phyloP scores from a whole-genome alignment of 2,797 vertebrate genomes.

The Sebastes steindachneri region DNA sequence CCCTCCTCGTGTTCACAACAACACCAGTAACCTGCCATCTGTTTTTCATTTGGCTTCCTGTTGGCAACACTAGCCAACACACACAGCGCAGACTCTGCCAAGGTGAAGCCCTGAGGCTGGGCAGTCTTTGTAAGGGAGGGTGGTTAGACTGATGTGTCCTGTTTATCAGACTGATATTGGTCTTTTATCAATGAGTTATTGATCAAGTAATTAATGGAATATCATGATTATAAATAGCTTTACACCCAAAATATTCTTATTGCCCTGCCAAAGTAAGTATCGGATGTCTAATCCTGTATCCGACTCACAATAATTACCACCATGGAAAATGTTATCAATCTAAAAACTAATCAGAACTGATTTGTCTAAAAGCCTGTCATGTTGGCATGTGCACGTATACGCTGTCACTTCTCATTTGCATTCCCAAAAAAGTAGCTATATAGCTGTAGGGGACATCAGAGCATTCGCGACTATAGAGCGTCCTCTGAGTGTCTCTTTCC shows the following conservation, averaged over 20 bases:
- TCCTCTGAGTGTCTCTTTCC: slow-evolving; percentile 61
- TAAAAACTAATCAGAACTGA: neutral
- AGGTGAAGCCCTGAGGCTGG: slow-evolving; percentile 32
- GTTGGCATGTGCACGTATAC: neutral
- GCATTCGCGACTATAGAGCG: slow-evolving; percentile 28
- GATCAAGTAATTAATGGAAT: neutral
- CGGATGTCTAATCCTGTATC: neutral
- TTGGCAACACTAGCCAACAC: slow-evolving; percentile 52
- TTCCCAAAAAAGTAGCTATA: slow-evolving; percentile 22
- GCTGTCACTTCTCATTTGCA: slow-evolving; percentile 3
- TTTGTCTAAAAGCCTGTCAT: neutral
- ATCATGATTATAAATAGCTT: neutral
- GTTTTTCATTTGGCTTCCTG: slow-evolving; percentile 69
- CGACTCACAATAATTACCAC: neutral
- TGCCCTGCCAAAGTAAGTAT: neutral
- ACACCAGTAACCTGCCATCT: slow-evolving; percentile 66
- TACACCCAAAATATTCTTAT: neutral
- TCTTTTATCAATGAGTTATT: neutral
- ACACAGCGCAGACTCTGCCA: slow-evolving; percentile 49
- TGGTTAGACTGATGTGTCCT: slow-evolving; percentile 13
- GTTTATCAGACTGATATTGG: neutral
- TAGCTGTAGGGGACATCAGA: slow-evolving; percentile 19
- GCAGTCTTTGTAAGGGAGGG: neutral
- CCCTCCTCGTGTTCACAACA: slow-evolving; percentile 30
- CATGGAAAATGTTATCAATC: neutral